Evolutionary conservation across 2,797 vertebrate genomes (phyloP).

Genomic region (Coendou prehensilis): DNA sequence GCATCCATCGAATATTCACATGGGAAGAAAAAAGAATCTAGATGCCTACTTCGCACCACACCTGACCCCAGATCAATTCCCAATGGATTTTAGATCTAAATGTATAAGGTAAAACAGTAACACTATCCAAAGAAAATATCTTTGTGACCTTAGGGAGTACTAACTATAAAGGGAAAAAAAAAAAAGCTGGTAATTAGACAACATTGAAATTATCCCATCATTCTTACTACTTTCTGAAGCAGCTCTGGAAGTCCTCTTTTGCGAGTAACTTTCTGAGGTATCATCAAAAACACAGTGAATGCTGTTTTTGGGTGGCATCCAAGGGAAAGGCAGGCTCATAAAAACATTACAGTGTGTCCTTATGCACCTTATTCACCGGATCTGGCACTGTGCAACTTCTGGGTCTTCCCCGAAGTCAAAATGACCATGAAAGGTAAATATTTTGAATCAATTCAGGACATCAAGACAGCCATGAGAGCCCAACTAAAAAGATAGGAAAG

Average conservation of each 20-base stretch:
- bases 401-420: not conserved
- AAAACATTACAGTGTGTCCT: not conserved
- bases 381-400: not conserved
- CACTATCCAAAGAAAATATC: slow-evolving; percentile 6
- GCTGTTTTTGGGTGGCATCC: not conserved
- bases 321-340: not conserved
- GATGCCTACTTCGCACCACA: not conserved
- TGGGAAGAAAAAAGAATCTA: not conserved
- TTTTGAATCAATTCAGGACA: not conserved
- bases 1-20: not conserved
- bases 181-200: not conserved
- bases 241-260: not conserved
- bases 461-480: not conserved
- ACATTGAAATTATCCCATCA: not conserved
- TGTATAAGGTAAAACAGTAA: slow-evolving; percentile 35
- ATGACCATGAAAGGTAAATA: not conserved
- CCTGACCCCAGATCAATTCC: not conserved
- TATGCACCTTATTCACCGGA: not conserved
- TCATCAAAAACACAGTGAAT: not conserved
- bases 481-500: not conserved
- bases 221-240: not conserved
- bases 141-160: not conserved
- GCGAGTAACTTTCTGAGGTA: not conserved
- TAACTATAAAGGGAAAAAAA: not conserved
- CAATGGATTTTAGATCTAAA: slow-evolving; percentile 35